phyloP scores from a whole-genome alignment of 2,113 vertebrate species.

The Rostratula benghalensis region DNA sequence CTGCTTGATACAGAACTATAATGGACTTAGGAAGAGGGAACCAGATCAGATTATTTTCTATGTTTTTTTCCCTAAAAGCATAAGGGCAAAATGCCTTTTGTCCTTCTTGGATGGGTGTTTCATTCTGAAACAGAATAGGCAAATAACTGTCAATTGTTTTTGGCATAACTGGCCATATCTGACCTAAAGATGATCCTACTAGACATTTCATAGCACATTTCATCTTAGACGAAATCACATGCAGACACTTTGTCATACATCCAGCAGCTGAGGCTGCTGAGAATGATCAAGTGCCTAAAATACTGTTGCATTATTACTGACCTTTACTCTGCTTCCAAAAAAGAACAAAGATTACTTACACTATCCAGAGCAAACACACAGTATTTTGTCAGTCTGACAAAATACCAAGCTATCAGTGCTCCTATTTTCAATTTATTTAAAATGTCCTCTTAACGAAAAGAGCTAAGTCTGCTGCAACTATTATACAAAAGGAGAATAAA shows the following conservation, averaged over 20 bases:
- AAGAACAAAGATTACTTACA: neutral
- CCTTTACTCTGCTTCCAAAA: neutral
- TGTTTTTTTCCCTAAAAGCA: neutral
- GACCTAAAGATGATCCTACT: neutral
- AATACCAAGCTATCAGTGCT: neutral
- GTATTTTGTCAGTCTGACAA: neutral
- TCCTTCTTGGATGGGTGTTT: neutral
- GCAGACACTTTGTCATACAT: neutral
- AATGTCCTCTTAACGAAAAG: neutral
- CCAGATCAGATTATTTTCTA: neutral
- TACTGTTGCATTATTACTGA: neutral
- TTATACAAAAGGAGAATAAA: neutral
- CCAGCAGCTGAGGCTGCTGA: neutral
- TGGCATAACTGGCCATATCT: neutral
- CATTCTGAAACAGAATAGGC: neutral
- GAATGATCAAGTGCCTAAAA: neutral
- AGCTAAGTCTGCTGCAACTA: neutral
- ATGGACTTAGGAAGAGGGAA: neutral
- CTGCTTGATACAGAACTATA: neutral
- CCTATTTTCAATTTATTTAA: neutral
- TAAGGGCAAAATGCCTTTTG: neutral
- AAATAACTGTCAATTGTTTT: neutral
- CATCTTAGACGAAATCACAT: neutral
- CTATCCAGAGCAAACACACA: neutral
- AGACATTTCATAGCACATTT: neutral